Percentiles rank a stretch among this genome's conserved stretches.
These are phyloP conservation scores for Nothura maculosa DNA, from an alignment of 2,797 vertebrate species.

Conservation along the genomic window DNA sequence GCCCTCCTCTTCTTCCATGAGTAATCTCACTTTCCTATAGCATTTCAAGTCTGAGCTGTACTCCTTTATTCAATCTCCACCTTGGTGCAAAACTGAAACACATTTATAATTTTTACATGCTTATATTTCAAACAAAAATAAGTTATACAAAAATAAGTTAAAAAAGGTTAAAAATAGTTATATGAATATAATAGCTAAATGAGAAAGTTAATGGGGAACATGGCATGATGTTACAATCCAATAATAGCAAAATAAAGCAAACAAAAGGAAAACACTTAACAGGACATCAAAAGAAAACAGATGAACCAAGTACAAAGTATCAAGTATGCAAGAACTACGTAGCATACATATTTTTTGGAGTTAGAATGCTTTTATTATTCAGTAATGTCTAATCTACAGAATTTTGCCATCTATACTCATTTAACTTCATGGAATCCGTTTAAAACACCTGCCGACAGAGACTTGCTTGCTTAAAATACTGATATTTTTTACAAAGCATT, in stretches of 20 bases:
- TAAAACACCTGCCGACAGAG: conserved; percentile 32
- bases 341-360: neutral
- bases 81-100: neutral
- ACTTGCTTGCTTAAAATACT: conserved; percentile 47
- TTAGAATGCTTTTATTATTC: neutral
- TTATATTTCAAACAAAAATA: neutral
- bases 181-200: neutral
- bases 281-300: neutral
- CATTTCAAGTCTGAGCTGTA: neutral
- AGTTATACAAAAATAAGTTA: too few species aligned
- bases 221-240: neutral
- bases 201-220: neutral
- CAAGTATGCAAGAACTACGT: neutral
- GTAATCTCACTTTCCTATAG: neutral
- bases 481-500: neutral
- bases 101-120: neutral
- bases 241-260: neutral
- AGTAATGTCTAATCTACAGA: neutral
- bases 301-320: too few species aligned
- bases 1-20: neutral
- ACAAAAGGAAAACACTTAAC: neutral
- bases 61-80: neutral
- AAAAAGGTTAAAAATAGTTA: too few species aligned
- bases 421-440: neutral
- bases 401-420: neutral